phyloP scores from a whole-genome alignment of 2,797 vertebrate species.

The Botia almorhae region DNA sequence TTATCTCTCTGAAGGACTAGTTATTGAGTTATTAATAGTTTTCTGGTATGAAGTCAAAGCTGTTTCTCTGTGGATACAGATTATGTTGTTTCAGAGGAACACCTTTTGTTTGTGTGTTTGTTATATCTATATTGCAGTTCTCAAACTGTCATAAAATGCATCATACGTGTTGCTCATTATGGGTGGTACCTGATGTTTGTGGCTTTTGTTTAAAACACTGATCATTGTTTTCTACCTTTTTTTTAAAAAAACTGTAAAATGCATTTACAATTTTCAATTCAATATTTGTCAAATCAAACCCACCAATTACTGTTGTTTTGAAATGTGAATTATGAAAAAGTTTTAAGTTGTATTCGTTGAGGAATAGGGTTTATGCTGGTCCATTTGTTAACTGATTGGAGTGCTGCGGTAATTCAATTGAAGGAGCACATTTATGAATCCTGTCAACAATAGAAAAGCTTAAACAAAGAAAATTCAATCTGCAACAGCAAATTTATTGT shows the following conservation, averaged over 20 bases:
- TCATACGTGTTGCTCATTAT: neutral
- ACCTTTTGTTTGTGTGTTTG: neutral
- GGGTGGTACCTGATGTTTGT: neutral
- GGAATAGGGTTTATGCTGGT: conserved; percentile 21
- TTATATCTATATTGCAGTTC: neutral
- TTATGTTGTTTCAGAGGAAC: conserved; percentile 22
- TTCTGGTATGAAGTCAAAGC: conserved; percentile 23
- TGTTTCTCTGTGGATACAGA: conserved; percentile 4
- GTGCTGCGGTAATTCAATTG: conserved; percentile 52
- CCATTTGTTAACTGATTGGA: conserved; percentile 45
- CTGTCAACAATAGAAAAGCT: conserved; percentile 48
- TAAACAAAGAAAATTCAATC: conserved; percentile 62
- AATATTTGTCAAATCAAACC: conserved; percentile 36
- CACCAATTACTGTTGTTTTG: conserved; percentile 17
- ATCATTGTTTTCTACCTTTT: neutral
- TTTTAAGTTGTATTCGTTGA: conserved; percentile 45
- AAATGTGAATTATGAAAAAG: conserved; percentile 21
- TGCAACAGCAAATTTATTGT: conserved; percentile 38
- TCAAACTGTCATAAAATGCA: neutral
- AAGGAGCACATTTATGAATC: conserved; percentile 52
- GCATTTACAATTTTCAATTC: conserved; percentile 1
- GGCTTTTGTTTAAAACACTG: neutral
- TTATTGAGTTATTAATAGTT: conserved; percentile 58
- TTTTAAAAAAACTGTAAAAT: neutral
- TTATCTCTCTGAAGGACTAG: conserved; percentile 39